These are phyloP conservation scores for Drosophila sulfurigaster DNA, from an alignment of 1,140 invertebrate species.

Conservation along the genomic window DNA sequence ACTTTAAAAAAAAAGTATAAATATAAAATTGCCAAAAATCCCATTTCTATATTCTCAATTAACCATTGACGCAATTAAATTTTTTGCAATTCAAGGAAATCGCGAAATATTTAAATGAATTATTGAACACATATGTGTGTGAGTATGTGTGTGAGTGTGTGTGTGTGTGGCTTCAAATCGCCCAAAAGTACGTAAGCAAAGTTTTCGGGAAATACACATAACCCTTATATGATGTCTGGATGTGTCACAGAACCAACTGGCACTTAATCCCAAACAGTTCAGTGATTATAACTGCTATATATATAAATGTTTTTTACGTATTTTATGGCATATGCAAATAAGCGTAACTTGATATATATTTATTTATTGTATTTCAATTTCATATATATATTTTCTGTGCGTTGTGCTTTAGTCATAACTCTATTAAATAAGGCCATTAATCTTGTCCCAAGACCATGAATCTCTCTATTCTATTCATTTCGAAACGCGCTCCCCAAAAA, in stretches of 20 bases:
- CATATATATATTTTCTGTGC: slow-evolving; percentile 7
- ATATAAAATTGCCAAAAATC: no score
- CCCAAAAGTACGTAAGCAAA: slow-evolving; percentile 7
- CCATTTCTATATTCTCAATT: no score
- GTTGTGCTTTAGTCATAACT: slow-evolving; percentile 58
- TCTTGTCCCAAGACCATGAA: slow-evolving; percentile 64
- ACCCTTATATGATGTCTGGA: neutral
- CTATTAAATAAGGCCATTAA: slow-evolving; percentile 68
- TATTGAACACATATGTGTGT: neutral
- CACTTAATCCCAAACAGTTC: neutral
- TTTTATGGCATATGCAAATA: neutral
- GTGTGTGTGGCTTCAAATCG: neutral
- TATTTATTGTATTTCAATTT: slow-evolving; percentile 17
- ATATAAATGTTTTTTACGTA: neutral
- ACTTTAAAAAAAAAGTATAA: no score
- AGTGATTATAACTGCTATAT: neutral
- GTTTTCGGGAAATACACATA: slow-evolving; percentile 14
- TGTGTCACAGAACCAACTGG: neutral
- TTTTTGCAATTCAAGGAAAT: neutral
- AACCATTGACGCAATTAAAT: no score
- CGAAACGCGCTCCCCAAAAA: slow-evolving; percentile 1
- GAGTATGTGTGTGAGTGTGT: neutral
- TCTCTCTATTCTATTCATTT: slow-evolving; percentile 69
- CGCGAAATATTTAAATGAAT: neutral
- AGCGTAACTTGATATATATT: slow-evolving; percentile 13